These are phyloP conservation scores for Gymnobelideus leadbeateri DNA, from an alignment of 2,113 vertebrate genomes.

Conservation along the genomic window DNA sequence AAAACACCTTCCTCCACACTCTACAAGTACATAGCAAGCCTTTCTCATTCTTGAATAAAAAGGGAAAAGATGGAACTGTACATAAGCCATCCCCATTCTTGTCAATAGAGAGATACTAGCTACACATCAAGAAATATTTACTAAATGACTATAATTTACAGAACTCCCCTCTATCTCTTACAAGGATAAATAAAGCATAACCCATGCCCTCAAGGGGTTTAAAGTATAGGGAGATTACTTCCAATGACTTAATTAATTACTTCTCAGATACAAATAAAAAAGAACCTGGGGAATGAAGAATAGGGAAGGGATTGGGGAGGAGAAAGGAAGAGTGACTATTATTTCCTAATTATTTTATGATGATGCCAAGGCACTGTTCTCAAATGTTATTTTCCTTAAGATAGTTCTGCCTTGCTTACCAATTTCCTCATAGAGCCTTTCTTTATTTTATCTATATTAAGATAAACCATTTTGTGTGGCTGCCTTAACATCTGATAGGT, in stretches of 20 bases:
- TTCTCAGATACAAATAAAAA: background rate
- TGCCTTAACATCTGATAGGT: background rate
- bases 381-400: background rate
- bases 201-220: background rate
- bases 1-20: background rate
- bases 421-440: background rate
- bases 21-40: background rate
- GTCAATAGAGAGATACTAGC: background rate
- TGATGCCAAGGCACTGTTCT: background rate
- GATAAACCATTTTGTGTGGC: slow-evolving; percentile 3
- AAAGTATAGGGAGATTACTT: background rate
- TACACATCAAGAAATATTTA: background rate
- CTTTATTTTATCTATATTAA: background rate
- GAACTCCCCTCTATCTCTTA: background rate
- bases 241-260: background rate
- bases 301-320: background rate
- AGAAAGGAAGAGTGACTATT: background rate
- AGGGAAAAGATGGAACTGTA: background rate
- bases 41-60: background rate
- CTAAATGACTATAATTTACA: background rate
- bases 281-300: background rate
- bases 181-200: background rate
- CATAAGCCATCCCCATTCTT: background rate
- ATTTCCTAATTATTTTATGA: background rate
- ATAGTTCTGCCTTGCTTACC: background rate